Percentiles rank a stretch among this genome's conserved stretches.
Evolutionary conservation across 2,888 invertebrate species (phyloP).

Genomic region (Coleophora flavipennella): DNA sequence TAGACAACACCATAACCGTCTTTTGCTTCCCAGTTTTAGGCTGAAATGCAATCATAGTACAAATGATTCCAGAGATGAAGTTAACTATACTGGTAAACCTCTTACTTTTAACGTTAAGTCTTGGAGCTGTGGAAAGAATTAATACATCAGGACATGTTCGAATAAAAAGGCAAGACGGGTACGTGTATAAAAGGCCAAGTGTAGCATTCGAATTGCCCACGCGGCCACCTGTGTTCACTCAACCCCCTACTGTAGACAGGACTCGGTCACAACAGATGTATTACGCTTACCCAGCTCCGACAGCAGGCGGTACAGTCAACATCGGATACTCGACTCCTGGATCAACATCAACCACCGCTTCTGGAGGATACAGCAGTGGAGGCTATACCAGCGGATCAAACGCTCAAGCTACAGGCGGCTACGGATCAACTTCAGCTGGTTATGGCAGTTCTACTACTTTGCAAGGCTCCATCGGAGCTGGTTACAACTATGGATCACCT

Average conservation of each 20-base stretch:
- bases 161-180: constrained; percentile 53
- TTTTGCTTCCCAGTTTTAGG: constrained; percentile 19
- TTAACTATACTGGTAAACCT: constrained; percentile 22
- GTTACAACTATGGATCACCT: constrained; percentile 31
- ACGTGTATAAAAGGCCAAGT: constrained; percentile 55
- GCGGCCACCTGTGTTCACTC: constrained; percentile 35
- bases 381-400: background rate
- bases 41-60: constrained; percentile 2
- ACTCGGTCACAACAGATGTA: constrained; percentile 54
- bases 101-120: constrained; percentile 18
- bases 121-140: constrained; percentile 12
- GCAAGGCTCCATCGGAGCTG: constrained; percentile 5
- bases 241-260: constrained; percentile 51
- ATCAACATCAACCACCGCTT: constrained; percentile 15
- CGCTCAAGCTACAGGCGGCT: background rate
- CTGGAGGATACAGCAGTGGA: constrained; percentile 18
- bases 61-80: constrained; percentile 28
- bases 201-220: constrained; percentile 54
- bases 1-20: constrained; percentile 26
- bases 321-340: constrained; percentile 29
- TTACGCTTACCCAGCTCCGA: constrained; percentile 55
- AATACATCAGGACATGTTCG: constrained; percentile 24
- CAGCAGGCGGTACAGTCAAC: constrained; percentile 24
- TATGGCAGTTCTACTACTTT: constrained; percentile 1
- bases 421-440: constrained; percentile 1